Percentiles rank a stretch among this genome's conserved stretches.
Evolutionary conservation across 2,888 invertebrate genomes (phyloP).

Genomic region (Cosmopolites sordidus): DNA sequence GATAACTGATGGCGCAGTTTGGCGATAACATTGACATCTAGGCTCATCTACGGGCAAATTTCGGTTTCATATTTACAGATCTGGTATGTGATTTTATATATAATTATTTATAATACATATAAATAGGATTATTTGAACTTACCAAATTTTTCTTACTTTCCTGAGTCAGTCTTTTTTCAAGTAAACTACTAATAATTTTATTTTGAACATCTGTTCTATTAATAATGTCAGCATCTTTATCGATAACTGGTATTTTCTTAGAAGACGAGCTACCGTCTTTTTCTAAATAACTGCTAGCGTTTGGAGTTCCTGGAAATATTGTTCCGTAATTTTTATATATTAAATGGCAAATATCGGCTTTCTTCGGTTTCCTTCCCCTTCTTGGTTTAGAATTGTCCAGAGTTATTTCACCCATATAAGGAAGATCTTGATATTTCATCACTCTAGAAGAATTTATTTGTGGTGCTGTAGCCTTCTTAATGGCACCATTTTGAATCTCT

Average conservation of each 20-base stretch:
- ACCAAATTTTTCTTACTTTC: slow-evolving; percentile 50
- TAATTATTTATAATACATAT: no score
- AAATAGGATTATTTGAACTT: no score
- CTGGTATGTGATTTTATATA: no score
- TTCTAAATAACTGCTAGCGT: slow-evolving; percentile 51
- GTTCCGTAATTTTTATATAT: slow-evolving; percentile 91
- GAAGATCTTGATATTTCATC: slow-evolving; percentile 76
- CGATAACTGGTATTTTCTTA: slow-evolving; percentile 1
- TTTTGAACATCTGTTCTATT: slow-evolving; percentile 64
- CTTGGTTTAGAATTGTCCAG: slow-evolving; percentile 82
- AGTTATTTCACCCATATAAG: slow-evolving; percentile 91
- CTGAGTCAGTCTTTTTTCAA: slow-evolving; percentile 66
- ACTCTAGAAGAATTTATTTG: slow-evolving; percentile 43
- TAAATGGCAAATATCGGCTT: slow-evolving; percentile 86
- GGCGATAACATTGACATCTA: no score
- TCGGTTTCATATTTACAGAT: no score
- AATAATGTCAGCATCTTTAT: slow-evolving; percentile 31
- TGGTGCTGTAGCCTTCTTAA: slow-evolving; percentile 38
- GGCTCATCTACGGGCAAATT: no score
- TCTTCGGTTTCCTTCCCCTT: slow-evolving; percentile 84
- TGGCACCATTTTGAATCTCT: slow-evolving; percentile 62
- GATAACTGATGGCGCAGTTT: no score
- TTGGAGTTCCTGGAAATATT: slow-evolving; percentile 72
- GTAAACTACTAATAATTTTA: slow-evolving; percentile 63
- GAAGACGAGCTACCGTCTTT: slow-evolving; percentile 38